phyloP scores from a whole-genome alignment of 2,797 vertebrate species.

The Pseudochirops corinnae region DNA sequence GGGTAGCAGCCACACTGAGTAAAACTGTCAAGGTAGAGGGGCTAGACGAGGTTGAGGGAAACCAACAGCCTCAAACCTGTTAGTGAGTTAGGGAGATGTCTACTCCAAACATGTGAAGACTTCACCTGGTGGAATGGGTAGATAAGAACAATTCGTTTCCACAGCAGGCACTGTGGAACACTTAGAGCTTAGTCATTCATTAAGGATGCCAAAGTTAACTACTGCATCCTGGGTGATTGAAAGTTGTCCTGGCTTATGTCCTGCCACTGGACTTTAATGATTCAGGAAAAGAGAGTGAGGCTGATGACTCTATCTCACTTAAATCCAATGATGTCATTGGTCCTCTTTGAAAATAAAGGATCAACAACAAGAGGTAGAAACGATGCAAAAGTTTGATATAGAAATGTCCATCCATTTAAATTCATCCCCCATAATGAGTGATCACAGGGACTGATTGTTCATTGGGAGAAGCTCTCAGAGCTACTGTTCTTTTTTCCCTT shows the following conservation, averaged over 20 bases:
- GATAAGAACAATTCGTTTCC: background rate
- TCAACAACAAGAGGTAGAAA: background rate
- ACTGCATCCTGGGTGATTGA: background rate
- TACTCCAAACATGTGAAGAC: background rate
- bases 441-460: background rate
- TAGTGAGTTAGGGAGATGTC: background rate
- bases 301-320: background rate
- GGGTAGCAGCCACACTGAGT: background rate
- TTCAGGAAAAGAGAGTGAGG: background rate
- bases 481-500: background rate
- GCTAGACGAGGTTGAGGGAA: background rate
- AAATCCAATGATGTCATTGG: background rate
- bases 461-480: background rate
- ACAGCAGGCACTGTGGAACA: background rate
- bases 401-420: background rate
- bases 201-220: background rate
- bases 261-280: background rate
- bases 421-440: background rate
- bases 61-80: background rate
- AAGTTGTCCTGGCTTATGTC: background rate
- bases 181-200: background rate
- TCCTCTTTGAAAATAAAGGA: too few relatives aligned
- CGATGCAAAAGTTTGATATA: background rate
- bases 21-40: background rate
- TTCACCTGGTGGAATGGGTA: background rate